Evolutionary conservation across 2,888 invertebrate genomes (phyloP), one percentile per base, ranked within the genome.

Genomic region (Pammene aurita): DNA sequence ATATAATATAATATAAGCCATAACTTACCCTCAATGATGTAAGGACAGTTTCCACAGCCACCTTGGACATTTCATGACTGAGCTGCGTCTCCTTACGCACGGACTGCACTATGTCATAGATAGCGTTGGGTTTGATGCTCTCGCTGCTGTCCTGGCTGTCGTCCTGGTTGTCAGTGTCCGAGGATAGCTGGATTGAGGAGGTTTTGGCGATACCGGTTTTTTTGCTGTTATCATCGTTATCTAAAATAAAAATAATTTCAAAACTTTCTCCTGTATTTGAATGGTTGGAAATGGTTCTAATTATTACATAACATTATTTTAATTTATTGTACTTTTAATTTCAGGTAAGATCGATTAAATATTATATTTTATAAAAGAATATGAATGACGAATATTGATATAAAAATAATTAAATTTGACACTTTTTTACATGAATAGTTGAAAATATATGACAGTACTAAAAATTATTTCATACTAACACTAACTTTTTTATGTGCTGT

Each of bases 1-100:
- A n/a, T n/a, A n/a, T n/a, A n/a, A n/a, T n/a, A n/a, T n/a, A 34
- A n/a, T 14, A 6, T 18, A 54, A 7, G 26, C 10, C 2, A 63
- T 7, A 42, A 78, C 83, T 77, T 78, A 93, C 93, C 77, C 90
- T 85, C 57, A 93, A 83, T 16, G 92, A 90, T 67, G 83, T 92
- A 0, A 96, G 93, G 0, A 97, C 96, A 50, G 97, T 96, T 72
- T 95, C 95, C 44, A 97, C 94, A 13, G 97, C 97, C 66, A 97
- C 94, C 83, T 96, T 96, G 0, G 97, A 97, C 93, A 96, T 94
- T 77, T 97, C 96, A 86, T 97, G 96, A 77, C 97, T 97, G 48
- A 97, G 93, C 78, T 97, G 96, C 0, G 97, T 97, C 80, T 96
- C 96, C 77, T 95, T 95, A 61, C 97, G 93, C 50, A 97, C 96